phyloP scores from a whole-genome alignment of 2,888 invertebrate genomes.

The Meteorus colon region DNA sequence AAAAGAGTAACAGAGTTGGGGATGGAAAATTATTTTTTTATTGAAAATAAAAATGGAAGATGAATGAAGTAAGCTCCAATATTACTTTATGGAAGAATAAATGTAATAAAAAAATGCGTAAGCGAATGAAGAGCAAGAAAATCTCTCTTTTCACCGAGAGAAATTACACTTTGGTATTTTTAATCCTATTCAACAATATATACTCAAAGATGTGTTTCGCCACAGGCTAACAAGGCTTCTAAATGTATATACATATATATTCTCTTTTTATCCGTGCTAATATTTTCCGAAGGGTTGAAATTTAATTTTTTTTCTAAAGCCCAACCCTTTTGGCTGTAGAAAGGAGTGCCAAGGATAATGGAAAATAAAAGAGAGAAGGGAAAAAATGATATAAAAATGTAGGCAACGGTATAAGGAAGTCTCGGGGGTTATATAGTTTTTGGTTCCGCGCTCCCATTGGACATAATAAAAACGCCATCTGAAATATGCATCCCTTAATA shows the following conservation, averaged over 20 bases:
- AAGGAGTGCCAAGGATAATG: slow-evolving; percentile 42
- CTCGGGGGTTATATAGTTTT: slow-evolving; percentile 44
- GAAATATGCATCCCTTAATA: slow-evolving; percentile 73
- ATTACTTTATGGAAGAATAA: slow-evolving; percentile 27
- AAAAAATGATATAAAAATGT: slow-evolving; percentile 19
- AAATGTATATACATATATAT: slow-evolving; percentile 25
- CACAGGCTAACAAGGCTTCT: slow-evolving; percentile 58
- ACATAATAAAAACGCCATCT: slow-evolving; percentile 72
- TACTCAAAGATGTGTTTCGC: slow-evolving; percentile 52
- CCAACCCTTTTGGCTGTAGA: slow-evolving; percentile 43
- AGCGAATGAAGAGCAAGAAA: slow-evolving; percentile 33
- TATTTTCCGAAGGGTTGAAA: slow-evolving; percentile 70
- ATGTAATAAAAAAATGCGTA: slow-evolving; percentile 14
- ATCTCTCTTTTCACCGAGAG: slow-evolving; percentile 55
- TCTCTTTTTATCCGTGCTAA: slow-evolving; percentile 62
- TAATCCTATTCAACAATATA: slow-evolving; percentile 68
- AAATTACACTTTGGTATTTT: slow-evolving; percentile 68
- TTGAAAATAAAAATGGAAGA: not conserved
- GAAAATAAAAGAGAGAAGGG: slow-evolving; percentile 31
- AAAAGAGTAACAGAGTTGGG: not conserved
- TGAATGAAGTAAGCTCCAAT: not conserved
- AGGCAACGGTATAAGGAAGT: slow-evolving; percentile 13
- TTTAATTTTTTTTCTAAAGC: slow-evolving; percentile 69
- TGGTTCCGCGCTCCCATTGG: slow-evolving; percentile 64
- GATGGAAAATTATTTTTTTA: not conserved